Evolutionary conservation across 2,113 vertebrate genomes (phyloP), one percentile per base, ranked within the genome.

Genomic region (Aviceda subcristata): DNA sequence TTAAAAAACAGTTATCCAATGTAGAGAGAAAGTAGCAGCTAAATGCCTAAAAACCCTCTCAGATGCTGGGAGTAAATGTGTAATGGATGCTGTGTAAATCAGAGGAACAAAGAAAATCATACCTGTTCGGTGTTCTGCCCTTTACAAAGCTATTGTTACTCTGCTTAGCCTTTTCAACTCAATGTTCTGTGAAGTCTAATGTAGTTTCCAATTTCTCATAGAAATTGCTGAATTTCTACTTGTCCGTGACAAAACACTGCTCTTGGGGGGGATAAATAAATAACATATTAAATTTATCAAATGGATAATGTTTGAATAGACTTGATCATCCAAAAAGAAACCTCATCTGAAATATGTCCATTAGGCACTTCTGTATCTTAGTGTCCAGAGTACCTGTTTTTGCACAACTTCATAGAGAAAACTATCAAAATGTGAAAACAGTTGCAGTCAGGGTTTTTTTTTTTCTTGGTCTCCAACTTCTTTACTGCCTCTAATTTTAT

Each of bases 201-300:
- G 38, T 29, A 67, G 41, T 56, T 82, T 88, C 64, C 75, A 71
- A 74, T 92, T 95, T 95, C 64, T 87, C 55, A 8, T 18, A 50
- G 72, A 92, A 88, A 91, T 66, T 91, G 43, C 32, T 90, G 78
- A 53, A 84, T 93, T 95, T 91, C 74, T 96, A 15, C 41, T 90
- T 91, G 55, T 38, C 60, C 67, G 22, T 89, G 43, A 83, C 45
- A 88, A 91, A 88, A 46, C 32, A 51, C 38, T 30, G 30, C 4
- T 78, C 67, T 3, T 39, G 38, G 38, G 38, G 21, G 39, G 22
- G 50, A 63, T 18, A 91, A 75, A 66, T 50, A 94, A 66, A 88
- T n/a, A 75, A 21, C 7, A 27, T 80, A 34, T 12, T 56, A 59
- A 10, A 94, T 94, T 88, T 94, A 64, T 92, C 51, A 72, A 27